Evolutionary conservation across 1,140 invertebrate genomes (phyloP).

Genomic region (Onthophagus taurus): DNA sequence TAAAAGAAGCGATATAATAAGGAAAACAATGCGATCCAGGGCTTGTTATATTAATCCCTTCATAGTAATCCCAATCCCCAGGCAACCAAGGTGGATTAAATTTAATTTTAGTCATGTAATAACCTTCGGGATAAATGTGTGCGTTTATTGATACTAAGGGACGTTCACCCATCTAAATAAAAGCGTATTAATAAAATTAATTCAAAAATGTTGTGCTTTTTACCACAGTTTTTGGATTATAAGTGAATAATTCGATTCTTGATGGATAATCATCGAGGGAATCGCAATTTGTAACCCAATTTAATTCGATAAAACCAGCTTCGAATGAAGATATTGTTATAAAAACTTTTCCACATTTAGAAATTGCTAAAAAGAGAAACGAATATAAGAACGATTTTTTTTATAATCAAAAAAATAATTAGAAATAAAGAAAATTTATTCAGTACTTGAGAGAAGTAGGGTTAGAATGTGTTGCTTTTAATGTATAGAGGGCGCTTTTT

Average conservation of each 20-base stretch:
- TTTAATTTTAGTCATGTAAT: slow-evolving; percentile 27
- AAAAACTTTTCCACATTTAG: slow-evolving; percentile 32
- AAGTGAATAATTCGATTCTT: slow-evolving; percentile 23
- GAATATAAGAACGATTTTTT: too few species aligned
- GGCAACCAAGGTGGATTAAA: slow-evolving; percentile 29
- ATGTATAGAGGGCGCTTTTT: too few species aligned
- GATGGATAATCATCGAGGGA: slow-evolving; percentile 18
- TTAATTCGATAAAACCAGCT: slow-evolving; percentile 25
- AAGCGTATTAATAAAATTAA: not conserved
- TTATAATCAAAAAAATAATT: too few species aligned
- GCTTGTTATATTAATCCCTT: slow-evolving; percentile 13
- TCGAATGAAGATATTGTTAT: slow-evolving; percentile 26
- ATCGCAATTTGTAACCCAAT: slow-evolving; percentile 27
- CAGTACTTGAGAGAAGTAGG: too few species aligned
- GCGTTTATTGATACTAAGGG: slow-evolving; percentile 6
- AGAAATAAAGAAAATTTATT: too few species aligned
- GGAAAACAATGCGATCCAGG: slow-evolving; percentile 39
- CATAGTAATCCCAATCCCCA: slow-evolving; percentile 31
- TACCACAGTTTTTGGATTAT: slow-evolving; percentile 16
- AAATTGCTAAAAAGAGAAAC: too few species aligned
- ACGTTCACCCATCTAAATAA: slow-evolving; percentile 1
- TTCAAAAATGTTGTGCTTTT: not conserved
- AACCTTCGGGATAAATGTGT: slow-evolving; percentile 21
- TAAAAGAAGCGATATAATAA: slow-evolving; percentile 46
- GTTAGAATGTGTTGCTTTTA: too few species aligned